Conservation (phyloP, 2,888 invertebrate genomes). For the Hypolimnas misippus region DNA sequence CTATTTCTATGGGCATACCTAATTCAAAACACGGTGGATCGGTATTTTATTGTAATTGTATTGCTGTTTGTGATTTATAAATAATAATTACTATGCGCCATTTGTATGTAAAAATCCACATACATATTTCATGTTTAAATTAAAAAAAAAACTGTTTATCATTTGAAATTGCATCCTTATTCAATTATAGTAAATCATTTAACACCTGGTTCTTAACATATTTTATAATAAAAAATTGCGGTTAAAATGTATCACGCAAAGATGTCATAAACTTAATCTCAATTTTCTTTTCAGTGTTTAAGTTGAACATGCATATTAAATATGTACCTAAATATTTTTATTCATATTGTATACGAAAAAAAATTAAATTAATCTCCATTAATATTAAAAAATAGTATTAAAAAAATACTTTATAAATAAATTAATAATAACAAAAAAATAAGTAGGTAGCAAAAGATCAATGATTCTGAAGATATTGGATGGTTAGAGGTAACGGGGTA, state of each 20-base stretch:
- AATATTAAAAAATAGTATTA: no score
- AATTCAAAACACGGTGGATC: slow-evolving; percentile 23
- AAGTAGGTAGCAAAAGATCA: no score
- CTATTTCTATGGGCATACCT: slow-evolving; percentile 24
- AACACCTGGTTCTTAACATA: slow-evolving; percentile 23
- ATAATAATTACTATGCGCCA: slow-evolving; percentile 23
- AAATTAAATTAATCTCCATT: no score
- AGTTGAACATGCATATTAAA: no score
- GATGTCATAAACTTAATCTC: not conserved
- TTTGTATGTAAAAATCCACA: slow-evolving; percentile 19
- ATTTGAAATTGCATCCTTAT: slow-evolving; percentile 29
- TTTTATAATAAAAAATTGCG: not conserved
- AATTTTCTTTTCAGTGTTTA: not conserved
- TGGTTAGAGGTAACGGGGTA: slow-evolving; percentile 46
- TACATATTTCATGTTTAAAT: slow-evolving; percentile 26
- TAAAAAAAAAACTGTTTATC: slow-evolving; percentile 31
- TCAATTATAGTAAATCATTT: slow-evolving; percentile 21
- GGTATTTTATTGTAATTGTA: slow-evolving; percentile 22
- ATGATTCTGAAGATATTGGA: slow-evolving; percentile 20
- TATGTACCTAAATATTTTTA: no score
- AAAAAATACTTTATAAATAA: no score
- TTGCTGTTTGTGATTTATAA: slow-evolving; percentile 23
- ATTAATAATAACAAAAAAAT: no score
- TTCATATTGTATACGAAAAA: no score
- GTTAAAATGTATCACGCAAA: not conserved